Conservation (phyloP, 2,797 vertebrate species). For the Clarias fuscus region DNA sequence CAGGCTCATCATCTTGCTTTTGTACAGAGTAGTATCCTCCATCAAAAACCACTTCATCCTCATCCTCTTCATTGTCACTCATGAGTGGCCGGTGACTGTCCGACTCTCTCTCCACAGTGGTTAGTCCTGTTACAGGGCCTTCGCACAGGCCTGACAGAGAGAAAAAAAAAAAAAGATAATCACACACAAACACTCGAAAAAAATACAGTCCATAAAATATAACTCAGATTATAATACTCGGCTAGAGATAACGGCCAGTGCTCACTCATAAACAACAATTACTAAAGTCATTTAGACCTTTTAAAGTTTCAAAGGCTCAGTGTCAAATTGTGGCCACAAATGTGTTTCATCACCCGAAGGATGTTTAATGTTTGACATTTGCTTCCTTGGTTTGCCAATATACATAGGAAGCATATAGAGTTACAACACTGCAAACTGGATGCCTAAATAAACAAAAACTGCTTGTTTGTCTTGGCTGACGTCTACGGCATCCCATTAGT, state of each 20-base stretch:
- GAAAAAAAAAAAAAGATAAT: not conserved
- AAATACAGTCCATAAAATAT: not conserved
- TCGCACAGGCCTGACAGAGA: slow-evolving; percentile 76
- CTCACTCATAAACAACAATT: not conserved
- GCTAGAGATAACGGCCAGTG: not conserved
- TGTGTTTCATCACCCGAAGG: not conserved
- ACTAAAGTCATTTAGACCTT: not conserved
- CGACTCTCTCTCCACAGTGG: slow-evolving; percentile 72
- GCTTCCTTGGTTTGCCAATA: not conserved
- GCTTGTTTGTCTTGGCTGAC: not conserved
- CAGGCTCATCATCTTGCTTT: slow-evolving; percentile 62
- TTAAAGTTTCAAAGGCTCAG: not conserved
- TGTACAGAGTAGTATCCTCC: slow-evolving; percentile 74
- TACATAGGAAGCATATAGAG: not conserved
- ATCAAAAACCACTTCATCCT: slow-evolving; percentile 63
- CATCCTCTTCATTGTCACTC: slow-evolving; percentile 72
- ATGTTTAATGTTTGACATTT: not conserved
- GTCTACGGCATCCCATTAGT: not conserved
- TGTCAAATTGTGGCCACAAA: not conserved
- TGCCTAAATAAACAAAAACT: not conserved
- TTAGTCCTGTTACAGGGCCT: slow-evolving; percentile 71
- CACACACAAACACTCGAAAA: slow-evolving; percentile 1
- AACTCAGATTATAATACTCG: not conserved
- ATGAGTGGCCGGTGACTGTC: slow-evolving; percentile 89
- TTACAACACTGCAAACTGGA: not conserved